Evolutionary conservation across 2,888 invertebrate genomes (phyloP), one percentile per base, ranked within the genome.

Genomic region (Bibio marci): DNA sequence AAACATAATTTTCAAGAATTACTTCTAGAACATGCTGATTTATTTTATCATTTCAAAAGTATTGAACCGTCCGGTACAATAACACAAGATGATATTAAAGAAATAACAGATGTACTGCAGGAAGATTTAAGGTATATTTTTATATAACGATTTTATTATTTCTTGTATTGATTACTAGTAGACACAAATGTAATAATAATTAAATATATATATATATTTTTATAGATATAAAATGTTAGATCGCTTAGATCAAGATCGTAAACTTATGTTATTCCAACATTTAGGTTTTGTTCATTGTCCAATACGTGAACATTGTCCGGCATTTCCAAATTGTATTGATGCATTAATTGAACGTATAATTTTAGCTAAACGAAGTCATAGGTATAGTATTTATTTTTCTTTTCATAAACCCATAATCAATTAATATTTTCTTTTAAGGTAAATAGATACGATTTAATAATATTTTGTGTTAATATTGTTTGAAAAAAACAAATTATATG

Each of bases 261-360:
- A 91, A 59, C 68, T 92, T 48, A 86, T 95, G 76, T 67, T 97
- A 43, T 85, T 92, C 53, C 91, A 92, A 59, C 94, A 94, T 62
- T 66, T 94, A 32, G 91, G 92, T 42, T 95, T 95, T 63, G 83
- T 94, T 40, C 91, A 94, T 64, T 88, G 87, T 58, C 92, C 94
- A 12, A 86, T 90, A 59, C 68, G 85, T 39, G 92, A 92, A 59
- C 88, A 92, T 58, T 95, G 95, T 57, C 91, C 91, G 12, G 86
- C 90, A 34, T 83, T 76, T 52, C 75, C 80, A 36, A 82, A 79
- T 55, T 83, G 83, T 52, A 78, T 80, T 71, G 82, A 83, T 56
- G 73, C 76, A 42, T 64, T 81, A 37, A 76, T 82, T 48, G 79
- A 80, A 57, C 66, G 78, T 50, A 70, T 78, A 50, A 63, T 80